phyloP scores from a whole-genome alignment of 2,888 invertebrate genomes.

The Cistogaster globosa region DNA sequence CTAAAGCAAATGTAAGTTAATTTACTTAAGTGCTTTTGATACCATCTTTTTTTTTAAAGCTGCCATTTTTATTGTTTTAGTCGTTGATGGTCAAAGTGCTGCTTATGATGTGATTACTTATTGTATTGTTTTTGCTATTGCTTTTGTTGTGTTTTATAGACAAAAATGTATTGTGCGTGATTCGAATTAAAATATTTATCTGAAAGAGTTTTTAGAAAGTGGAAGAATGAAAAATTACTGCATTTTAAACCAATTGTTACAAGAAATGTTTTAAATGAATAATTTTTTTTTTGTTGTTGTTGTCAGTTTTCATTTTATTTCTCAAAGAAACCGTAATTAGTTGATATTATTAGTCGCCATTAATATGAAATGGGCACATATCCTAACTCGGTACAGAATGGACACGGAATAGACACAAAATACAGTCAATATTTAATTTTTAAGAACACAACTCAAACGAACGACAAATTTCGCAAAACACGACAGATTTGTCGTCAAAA shows the following conservation, averaged over 20 bases:
- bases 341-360: too few species aligned
- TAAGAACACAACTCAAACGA: too few species aligned
- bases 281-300: too few species aligned
- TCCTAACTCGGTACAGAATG: too few species aligned
- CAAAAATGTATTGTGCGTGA: constrained; percentile 33
- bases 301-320: too few species aligned
- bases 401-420: too few species aligned
- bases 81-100: background rate
- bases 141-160: constrained; percentile 2
- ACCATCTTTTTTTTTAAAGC: constrained; percentile 4
- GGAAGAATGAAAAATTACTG: background rate
- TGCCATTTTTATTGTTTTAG: background rate
- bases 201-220: constrained; percentile 21
- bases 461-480: too few species aligned
- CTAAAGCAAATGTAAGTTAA: constrained; percentile 27
- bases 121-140: background rate
- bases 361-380: too few species aligned
- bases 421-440: too few species aligned
- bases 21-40: constrained; percentile 53
- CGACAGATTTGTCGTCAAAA: too few species aligned
- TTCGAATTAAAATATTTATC: background rate
- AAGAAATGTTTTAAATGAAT: background rate
- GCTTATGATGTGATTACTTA: background rate
- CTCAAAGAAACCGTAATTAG: too few species aligned
- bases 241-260: background rate